phyloP scores from a whole-genome alignment of 2,888 invertebrate species.

The Drosophila vallismaia region DNA sequence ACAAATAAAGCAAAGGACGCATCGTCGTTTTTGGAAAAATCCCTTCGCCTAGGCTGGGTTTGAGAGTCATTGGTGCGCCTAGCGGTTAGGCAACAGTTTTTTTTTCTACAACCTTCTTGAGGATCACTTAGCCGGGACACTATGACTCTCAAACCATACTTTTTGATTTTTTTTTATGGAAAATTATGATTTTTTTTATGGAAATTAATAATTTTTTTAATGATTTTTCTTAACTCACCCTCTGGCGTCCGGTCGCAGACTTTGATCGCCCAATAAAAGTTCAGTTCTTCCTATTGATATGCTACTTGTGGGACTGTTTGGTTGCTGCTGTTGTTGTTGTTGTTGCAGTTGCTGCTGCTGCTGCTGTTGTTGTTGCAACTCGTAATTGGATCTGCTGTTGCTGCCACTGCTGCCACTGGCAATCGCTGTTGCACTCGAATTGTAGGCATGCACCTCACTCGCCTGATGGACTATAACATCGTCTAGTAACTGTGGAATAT shows the following conservation, averaged over 20 bases:
- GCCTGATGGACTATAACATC: conserved; percentile 74
- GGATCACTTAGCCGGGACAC: conserved; percentile 19
- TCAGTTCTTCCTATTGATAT: conserved; percentile 84
- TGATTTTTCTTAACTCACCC: conserved; percentile 72
- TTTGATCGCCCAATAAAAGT: conserved; percentile 83
- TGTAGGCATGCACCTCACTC: conserved; percentile 63
- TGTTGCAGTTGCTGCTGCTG: conserved; percentile 51
- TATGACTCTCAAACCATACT: conserved; percentile 32
- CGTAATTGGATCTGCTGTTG: conserved; percentile 39
- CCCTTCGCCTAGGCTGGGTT: not conserved
- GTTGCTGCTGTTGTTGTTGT: conserved; percentile 70
- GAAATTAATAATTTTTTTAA: not conserved
- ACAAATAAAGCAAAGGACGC: conserved; percentile 24
- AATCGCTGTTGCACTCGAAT: conserved; percentile 56
- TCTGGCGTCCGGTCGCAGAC: conserved; percentile 79
- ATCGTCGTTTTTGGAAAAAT: too few relatives aligned
- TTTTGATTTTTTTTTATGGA: not conserved
- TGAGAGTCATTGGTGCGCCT: conserved; percentile 11
- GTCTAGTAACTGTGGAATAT: conserved; percentile 81
- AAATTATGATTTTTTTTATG: not conserved
- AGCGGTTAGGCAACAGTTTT: conserved; percentile 48
- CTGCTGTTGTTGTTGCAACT: conserved; percentile 54
- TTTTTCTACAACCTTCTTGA: too few relatives aligned
- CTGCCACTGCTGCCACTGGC: conserved; percentile 48
- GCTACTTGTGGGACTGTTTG: conserved; percentile 83